Percentiles rank a stretch among this genome's conserved stretches.
Evolutionary conservation across 2,797 vertebrate genomes (phyloP).

Genomic region (Dipus sagitta): DNA sequence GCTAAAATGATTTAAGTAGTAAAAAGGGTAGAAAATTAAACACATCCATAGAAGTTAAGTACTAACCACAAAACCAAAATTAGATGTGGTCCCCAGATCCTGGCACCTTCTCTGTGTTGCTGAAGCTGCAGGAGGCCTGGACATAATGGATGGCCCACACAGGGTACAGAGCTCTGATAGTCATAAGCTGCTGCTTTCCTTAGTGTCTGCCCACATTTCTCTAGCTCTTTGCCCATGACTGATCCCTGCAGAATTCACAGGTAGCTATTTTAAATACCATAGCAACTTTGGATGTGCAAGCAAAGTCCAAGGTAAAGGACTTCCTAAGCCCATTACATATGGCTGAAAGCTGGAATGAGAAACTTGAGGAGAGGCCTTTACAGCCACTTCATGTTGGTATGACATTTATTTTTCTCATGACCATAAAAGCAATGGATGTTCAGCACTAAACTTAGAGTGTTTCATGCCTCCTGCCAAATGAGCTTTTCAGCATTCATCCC

Average conservation of each 20-base stretch:
- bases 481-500: not conserved
- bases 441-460: not conserved
- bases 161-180: constrained; percentile 16
- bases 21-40: constrained; percentile 72
- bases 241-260: constrained; percentile 25
- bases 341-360: constrained; percentile 27
- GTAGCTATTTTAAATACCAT: constrained; percentile 1
- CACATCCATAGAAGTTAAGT: constrained; percentile 53
- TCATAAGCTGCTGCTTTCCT: not conserved
- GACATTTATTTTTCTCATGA: constrained; percentile 18
- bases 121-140: not conserved
- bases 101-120: not conserved
- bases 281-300: constrained; percentile 46
- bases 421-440: constrained; percentile 24
- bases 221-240: constrained; percentile 42
- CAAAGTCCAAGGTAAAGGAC: not conserved
- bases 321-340: constrained; percentile 27
- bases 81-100: not conserved
- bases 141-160: not conserved
- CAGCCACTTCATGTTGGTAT: not conserved
- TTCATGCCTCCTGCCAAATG: not conserved
- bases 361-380: not conserved
- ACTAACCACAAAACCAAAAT: constrained; percentile 47
- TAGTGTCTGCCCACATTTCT: constrained; percentile 38
- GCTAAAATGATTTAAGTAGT: constrained; percentile 59